These are phyloP conservation scores for Salarias fasciatus DNA, from an alignment of 2,797 vertebrate species.

Conservation along the genomic window DNA sequence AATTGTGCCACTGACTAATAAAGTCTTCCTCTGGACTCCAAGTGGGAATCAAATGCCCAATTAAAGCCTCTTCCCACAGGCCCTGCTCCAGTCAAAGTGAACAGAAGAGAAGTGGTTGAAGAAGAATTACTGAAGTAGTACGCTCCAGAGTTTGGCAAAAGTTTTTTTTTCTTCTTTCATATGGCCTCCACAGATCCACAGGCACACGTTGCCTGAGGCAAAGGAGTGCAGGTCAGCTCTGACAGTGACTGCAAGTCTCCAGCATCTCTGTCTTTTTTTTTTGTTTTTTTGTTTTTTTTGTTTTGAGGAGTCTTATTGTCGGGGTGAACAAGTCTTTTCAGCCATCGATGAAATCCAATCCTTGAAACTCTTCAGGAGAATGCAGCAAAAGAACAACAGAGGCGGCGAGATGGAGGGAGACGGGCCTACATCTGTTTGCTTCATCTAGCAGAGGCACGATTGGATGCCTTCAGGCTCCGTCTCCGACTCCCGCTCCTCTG, in stretches of 20 bases:
- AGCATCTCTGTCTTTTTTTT: constrained; percentile 10
- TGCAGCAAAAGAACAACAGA: background rate
- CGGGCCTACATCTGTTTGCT: constrained; percentile 59
- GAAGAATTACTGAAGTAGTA: constrained; percentile 28
- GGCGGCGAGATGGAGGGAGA: constrained; percentile 28
- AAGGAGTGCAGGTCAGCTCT: constrained; percentile 44
- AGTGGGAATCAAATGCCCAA: constrained; percentile 49
- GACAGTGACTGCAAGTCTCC: constrained; percentile 51
- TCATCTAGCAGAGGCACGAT: constrained; percentile 69
- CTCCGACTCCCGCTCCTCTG: constrained; percentile 55
- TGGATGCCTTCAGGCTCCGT: constrained; percentile 64
- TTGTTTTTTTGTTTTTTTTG: constrained; percentile 36
- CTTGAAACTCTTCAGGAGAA: constrained; percentile 15
- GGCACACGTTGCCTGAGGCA: constrained; percentile 39
- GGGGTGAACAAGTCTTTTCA: constrained; percentile 52
- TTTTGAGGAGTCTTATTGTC: constrained; percentile 48
- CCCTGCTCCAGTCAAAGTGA: constrained; percentile 31
- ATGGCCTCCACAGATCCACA: constrained; percentile 43
- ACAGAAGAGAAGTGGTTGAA: constrained; percentile 14
- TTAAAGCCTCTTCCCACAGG: constrained; percentile 50
- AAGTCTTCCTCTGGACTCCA: constrained; percentile 31
- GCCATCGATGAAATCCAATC: constrained; percentile 47
- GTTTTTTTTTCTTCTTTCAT: constrained; percentile 34
- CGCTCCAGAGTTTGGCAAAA: constrained; percentile 24
- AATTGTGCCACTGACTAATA: constrained; percentile 35